A percentile compares a stretch with the other conserved stretches of the same genome.
These are phyloP conservation scores for Uria lomvia DNA, from an alignment of 2,113 vertebrate genomes.

Conservation along the genomic window DNA sequence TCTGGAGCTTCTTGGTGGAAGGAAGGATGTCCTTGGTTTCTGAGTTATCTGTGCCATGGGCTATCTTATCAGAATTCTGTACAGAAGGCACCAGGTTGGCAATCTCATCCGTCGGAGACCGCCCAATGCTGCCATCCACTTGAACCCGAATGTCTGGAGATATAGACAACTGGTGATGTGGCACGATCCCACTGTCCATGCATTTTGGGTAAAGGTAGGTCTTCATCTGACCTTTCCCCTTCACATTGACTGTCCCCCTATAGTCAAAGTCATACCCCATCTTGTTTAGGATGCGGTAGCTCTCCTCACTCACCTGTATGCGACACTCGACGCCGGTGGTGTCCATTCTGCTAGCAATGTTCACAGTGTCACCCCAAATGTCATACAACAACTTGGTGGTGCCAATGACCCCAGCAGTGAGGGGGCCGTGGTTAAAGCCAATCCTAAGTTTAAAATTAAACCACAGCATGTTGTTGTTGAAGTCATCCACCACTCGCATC, in stretches of 20 bases:
- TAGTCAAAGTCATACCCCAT: conserved; percentile 98
- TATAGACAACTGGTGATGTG: conserved; percentile 83
- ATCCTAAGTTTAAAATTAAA: conserved; percentile 96
- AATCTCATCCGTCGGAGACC: conserved; percentile 94
- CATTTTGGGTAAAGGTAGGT: conserved; percentile 95
- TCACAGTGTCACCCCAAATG: conserved; percentile 99
- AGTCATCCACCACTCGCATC: conserved; percentile 97
- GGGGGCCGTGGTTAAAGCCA: conserved; percentile 94
- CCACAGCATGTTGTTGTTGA: conserved; percentile 99
- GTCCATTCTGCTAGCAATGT: conserved; percentile 99
- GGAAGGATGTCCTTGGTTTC: conserved; percentile 64
- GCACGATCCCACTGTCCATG: conserved; percentile 82
- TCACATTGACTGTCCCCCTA: conserved; percentile 96
- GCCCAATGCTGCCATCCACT: conserved; percentile 98
- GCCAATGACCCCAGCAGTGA: conserved; percentile 95
- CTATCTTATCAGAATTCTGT: conserved; percentile 65
- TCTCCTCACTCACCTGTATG: conserved; percentile 97
- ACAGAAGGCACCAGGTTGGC: conserved; percentile 84
- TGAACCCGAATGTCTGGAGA: conserved; percentile 95
- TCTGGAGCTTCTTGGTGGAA: conserved; percentile 66
- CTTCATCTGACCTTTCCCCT: conserved; percentile 99
- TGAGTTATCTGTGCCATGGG: conserved; percentile 47
- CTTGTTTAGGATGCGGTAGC: conserved; percentile 86
- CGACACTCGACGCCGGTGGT: conserved; percentile 96
- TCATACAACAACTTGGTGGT: conserved; percentile 97